Conservation (phyloP, 2,113 vertebrate species). For the Vireo altiloquus region DNA sequence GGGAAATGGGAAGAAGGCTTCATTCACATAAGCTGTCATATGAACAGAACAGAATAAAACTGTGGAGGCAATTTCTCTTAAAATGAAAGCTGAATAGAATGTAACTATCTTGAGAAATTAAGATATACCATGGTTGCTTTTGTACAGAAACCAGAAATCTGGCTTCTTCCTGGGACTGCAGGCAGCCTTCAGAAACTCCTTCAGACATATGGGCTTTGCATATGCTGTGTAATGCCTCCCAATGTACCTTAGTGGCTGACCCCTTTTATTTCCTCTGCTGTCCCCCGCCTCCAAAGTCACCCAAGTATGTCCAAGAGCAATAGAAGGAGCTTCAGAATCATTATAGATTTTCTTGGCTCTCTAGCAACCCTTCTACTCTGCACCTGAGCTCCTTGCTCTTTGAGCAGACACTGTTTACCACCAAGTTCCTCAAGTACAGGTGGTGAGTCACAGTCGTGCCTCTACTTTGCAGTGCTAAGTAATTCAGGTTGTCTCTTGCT, state of each 20-base stretch:
- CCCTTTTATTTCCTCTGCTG: neutral
- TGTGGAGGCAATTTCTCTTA: neutral
- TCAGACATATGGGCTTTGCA: neutral
- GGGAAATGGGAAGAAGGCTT: neutral
- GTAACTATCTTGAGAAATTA: neutral
- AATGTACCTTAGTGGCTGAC: neutral
- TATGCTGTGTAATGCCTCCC: neutral
- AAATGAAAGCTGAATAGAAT: neutral
- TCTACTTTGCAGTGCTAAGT: neutral
- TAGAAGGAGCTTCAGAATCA: neutral
- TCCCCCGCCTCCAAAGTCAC: neutral
- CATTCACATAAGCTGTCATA: neutral
- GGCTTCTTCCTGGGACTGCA: neutral
- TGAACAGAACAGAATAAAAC: neutral
- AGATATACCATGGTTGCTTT: neutral
- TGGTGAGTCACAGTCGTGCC: neutral
- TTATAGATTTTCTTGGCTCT: neutral
- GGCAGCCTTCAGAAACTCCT: neutral
- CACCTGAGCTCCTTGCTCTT: neutral
- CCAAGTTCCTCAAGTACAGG: neutral
- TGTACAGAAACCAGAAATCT: neutral
- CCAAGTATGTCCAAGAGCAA: neutral
- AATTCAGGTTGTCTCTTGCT: neutral
- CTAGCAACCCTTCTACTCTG: neutral
- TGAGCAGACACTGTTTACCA: neutral